Percentiles rank a stretch among this genome's conserved stretches.
Conservation (phyloP, 2,888 invertebrate species). For the Caenorhabditis virilis region DNA sequence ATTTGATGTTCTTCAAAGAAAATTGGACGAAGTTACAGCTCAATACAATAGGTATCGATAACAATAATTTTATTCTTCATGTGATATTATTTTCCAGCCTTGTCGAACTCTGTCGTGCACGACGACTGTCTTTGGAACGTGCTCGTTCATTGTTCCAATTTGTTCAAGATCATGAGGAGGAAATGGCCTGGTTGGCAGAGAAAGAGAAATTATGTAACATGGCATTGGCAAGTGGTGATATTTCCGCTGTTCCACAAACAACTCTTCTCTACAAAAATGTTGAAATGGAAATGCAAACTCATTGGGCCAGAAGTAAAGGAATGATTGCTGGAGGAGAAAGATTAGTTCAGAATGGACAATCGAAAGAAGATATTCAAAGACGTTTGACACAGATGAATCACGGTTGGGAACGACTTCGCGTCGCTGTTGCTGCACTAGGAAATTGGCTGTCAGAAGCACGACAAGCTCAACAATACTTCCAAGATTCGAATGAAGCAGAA, state of each 20-base stretch:
- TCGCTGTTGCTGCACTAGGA: slow-evolving; percentile 79
- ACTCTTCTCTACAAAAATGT: slow-evolving; percentile 72
- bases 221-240: slow-evolving; percentile 89
- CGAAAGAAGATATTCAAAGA: slow-evolving; percentile 45
- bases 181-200: slow-evolving; percentile 94
- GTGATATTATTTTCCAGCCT: slow-evolving; percentile 71
- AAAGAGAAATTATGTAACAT: slow-evolving; percentile 87
- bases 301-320: slow-evolving; percentile 70
- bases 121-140: slow-evolving; percentile 84
- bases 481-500: slow-evolving; percentile 93
- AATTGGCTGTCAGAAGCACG: slow-evolving; percentile 84
- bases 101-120: slow-evolving; percentile 78
- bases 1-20: slow-evolving; percentile 76
- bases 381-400: slow-evolving; percentile 44
- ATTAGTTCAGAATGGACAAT: slow-evolving; percentile 53
- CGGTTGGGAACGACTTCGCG: slow-evolving; percentile 87
- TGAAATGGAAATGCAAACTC: slow-evolving; percentile 82
- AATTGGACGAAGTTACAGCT: slow-evolving; percentile 79
- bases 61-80: background rate
- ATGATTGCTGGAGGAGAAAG: slow-evolving; percentile 67
- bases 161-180: slow-evolving; percentile 91
- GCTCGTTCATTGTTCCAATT: slow-evolving; percentile 92
- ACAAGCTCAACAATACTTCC: slow-evolving; percentile 82
- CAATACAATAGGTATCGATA: slow-evolving; percentile 75
- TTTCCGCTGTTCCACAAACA: slow-evolving; percentile 84